Conservation (phyloP, 23 tunicate species). For the Styela clava region DNA sequence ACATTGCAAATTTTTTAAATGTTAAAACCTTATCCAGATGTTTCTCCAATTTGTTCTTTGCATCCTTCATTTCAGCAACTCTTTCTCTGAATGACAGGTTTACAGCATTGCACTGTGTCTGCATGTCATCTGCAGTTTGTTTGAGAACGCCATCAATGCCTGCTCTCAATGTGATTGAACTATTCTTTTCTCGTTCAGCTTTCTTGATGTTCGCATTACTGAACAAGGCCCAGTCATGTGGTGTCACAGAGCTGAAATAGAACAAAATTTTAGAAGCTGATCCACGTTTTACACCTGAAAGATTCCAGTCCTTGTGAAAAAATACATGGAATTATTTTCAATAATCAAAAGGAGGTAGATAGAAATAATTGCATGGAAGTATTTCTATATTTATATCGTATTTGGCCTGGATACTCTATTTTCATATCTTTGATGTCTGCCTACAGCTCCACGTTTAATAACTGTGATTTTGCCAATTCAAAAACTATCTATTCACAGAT, state of each 20-base stretch:
- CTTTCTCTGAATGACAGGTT: constrained; percentile 77
- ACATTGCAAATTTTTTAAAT: too few species aligned
- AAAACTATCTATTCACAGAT: too few species aligned
- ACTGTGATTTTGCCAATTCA: too few species aligned
- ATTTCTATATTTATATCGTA: too few species aligned
- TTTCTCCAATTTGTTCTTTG: constrained; percentile 79
- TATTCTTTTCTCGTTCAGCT: constrained; percentile 83
- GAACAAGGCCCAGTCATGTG: constrained; percentile 77
- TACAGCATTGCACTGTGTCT: constrained; percentile 67
- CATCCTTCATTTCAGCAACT: constrained; percentile 67
- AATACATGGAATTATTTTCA: neutral
- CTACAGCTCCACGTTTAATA: too few species aligned
- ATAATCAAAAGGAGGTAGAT: too few species aligned
- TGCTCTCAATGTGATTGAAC: constrained; percentile 64
- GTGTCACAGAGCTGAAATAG: constrained; percentile 68
- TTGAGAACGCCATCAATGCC: constrained; percentile 61
- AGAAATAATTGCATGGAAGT: too few species aligned
- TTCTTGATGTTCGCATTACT: constrained; percentile 85
- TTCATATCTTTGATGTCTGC: too few species aligned
- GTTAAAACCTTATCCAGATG: constrained; percentile 96
- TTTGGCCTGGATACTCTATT: too few species aligned
- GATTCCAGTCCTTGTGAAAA: neutral
- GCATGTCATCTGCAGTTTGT: constrained; percentile 87
- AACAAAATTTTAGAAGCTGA: too few species aligned
- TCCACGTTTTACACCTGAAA: neutral